Evolutionary conservation across 2,888 invertebrate genomes (phyloP), one percentile per base, ranked within the genome.

Genomic region (Eupeodes latifasciatus): DNA sequence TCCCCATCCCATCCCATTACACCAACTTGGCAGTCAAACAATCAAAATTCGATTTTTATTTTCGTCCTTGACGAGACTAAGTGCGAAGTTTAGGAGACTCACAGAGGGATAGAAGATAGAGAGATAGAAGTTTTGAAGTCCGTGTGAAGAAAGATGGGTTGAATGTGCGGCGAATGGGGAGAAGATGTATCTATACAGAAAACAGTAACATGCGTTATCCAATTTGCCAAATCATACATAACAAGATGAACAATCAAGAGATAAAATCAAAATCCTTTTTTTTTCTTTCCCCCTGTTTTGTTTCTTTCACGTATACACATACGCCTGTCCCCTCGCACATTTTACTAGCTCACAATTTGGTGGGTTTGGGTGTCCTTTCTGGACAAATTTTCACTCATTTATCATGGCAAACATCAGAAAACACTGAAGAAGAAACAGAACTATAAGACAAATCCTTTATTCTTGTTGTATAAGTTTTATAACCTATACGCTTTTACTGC

Each of bases 321-420:
- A 27, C 27, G 27, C 27, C 27, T 27, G 27, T 59, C 0, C 4
- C 12, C 34, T 27, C 10, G 44, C 6, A 44, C 6, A 19, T 69
- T 59, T 44, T 78, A 3, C 49, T 10, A 67, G n/a, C 27, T 11
- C 11, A 40, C 40, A 40, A 40, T 40, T 71, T 71, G 71, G 36
- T 19, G 40, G 36, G 19, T 40, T 71, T 71, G 71, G 36, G 55
- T 55, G 51, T 67, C 36, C 67, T 67, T 51, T 47, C 47, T 66
- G 55, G 75, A 88, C 88, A 88, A 88, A 85, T 88, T 81, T 88
- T 66, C 75, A 87, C 71, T 88, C 84, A 88, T 88, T 85, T 88
- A 85, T 88, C 88, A 85, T 59, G 77, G 84, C 62, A 67, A 71
- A 66, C 66, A 66, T 61, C 53, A 47, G 36, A 51, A 9, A 67